phyloP scores from a whole-genome alignment of 2,113 vertebrate genomes.

The Martes martes region DNA sequence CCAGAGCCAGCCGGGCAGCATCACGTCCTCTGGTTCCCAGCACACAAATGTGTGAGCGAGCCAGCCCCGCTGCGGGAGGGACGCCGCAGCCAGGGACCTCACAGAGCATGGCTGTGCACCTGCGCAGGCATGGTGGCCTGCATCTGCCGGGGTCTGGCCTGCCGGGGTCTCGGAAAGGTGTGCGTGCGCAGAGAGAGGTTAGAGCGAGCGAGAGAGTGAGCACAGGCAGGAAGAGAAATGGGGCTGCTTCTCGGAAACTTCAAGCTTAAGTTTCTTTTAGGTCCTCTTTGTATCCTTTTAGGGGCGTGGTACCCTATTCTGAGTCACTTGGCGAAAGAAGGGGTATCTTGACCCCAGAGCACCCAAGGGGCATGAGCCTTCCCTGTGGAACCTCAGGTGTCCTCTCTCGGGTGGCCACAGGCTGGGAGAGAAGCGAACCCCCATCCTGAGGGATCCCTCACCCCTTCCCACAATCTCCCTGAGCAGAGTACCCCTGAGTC shows the following conservation, averaged over 20 bases:
- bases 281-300: neutral
- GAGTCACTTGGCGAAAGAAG: neutral
- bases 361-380: neutral
- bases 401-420: neutral
- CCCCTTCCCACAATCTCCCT: neutral
- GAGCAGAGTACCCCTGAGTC: neutral
- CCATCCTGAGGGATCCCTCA: neutral
- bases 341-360: neutral
- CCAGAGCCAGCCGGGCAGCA: slow-evolving; percentile 76
- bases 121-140: rapidly evolving
- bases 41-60: slow-evolving; percentile 91
- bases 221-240: neutral
- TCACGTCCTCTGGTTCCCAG: slow-evolving; percentile 79
- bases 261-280: slow-evolving; percentile 43
- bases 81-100: neutral
- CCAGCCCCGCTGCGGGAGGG: rapidly evolving
- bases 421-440: neutral
- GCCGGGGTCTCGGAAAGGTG: neutral
- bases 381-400: neutral
- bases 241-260: slow-evolving; percentile 49
- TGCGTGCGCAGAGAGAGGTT: neutral
- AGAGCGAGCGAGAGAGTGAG: neutral
- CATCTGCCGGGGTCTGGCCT: neutral
- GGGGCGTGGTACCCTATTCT: slow-evolving; percentile 27
- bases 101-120: rapidly evolving